A percentile compares a stretch with the other conserved stretches of the same genome.
Evolutionary conservation across 2,113 vertebrate species (phyloP).

Genomic region (Lampris megalopsis): DNA sequence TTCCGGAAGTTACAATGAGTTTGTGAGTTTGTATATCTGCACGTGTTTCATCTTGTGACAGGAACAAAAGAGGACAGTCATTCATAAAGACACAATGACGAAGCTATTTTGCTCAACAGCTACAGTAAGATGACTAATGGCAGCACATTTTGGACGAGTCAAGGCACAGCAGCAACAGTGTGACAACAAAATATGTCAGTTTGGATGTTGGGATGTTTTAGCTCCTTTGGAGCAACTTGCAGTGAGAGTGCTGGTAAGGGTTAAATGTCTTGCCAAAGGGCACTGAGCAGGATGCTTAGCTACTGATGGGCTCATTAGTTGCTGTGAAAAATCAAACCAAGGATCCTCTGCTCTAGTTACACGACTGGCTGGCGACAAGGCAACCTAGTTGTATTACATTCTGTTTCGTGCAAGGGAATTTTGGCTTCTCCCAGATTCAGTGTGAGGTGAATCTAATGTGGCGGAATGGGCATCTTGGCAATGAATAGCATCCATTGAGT

Average conservation of each 20-base stretch:
- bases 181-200: conserved; percentile 12
- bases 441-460: conserved; percentile 61
- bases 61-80: conserved; percentile 45
- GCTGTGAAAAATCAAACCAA: no score
- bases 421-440: conserved; percentile 42
- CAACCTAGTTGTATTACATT: conserved; percentile 30
- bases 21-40: no score
- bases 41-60: no score
- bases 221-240: no score
- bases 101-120: conserved; percentile 39
- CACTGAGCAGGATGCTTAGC: no score
- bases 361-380: not conserved
- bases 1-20: no score
- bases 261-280: no score
- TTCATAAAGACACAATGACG: conserved; percentile 52
- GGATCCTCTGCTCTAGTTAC: no score
- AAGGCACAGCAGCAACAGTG: conserved; percentile 2
- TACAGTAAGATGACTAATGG: conserved; percentile 41
- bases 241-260: no score
- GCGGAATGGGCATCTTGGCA: conserved; percentile 44
- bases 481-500: conserved; percentile 79
- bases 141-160: conserved; percentile 39
- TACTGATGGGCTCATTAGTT: no score
- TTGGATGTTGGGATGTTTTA: no score
- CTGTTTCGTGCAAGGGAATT: conserved; percentile 28